Evolutionary conservation across 2,888 invertebrate species (phyloP), one percentile per base, ranked within the genome.

Genomic region (Eupelmus urozonus): DNA sequence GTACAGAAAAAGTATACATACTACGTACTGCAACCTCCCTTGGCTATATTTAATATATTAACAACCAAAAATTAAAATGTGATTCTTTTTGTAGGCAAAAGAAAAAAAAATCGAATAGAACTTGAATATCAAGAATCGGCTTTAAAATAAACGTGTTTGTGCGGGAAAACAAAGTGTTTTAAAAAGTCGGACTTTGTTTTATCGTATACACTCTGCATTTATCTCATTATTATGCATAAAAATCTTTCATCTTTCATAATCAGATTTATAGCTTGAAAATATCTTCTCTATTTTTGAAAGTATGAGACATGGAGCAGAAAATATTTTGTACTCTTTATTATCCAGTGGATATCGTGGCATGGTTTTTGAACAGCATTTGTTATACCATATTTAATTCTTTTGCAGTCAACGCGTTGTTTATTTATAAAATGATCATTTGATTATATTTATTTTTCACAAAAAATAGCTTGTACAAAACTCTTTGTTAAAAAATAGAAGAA

Each of bases 281-380:
- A 63, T 70, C 62, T 71, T 65, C n/a, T 59, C 25, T 65, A 29
- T 62, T 25, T 60, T 16, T 13, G 20, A 49, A 9, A 76, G 5
- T 55, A 62, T 63, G 40, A 60, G 5, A n/a, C n/a, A 27, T 67
- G 29, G n/a, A 55, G 51, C 42, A 27, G n/a, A 42, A 69, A 74
- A 51, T 59, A 51, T 59, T 78, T 74, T 74, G 70, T 78, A 78
- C 74, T 78, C 51, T 70, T 74, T 51, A 57, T 69, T 73, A 49
- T 70, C 63, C 63, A 53, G 20, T 59, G 59, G 70, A 78, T 70
- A 65, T 63, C 4, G 55, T 59, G 53, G 59, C 53, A 69, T 63
- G n/a, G 11, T 49, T 51, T 70, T 55, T 49, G 0, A 69, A 59
- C 29, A 34, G 62, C 57, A 57, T 65, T 65, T 65, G 13, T n/a